Conservation (phyloP, 2,888 invertebrate species). For the Mallateleia sp. region DNA sequence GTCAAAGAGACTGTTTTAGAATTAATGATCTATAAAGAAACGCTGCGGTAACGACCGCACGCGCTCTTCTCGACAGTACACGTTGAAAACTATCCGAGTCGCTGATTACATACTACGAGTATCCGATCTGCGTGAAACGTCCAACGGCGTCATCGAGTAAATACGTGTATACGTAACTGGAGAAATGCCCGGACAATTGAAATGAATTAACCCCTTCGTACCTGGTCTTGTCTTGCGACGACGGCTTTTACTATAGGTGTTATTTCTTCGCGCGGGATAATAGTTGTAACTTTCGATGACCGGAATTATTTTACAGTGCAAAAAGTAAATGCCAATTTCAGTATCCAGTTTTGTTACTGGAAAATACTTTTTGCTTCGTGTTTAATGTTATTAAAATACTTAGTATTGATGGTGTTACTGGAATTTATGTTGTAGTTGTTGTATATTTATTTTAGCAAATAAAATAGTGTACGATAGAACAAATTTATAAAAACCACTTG, state of each 20-base stretch:
- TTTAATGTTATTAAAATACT: slow-evolving; percentile 25
- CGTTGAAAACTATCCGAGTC: slow-evolving; percentile 78
- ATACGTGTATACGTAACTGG: slow-evolving; percentile 66
- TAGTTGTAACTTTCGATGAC: slow-evolving; percentile 38
- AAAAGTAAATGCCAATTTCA: slow-evolving; percentile 57
- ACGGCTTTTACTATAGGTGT: slow-evolving; percentile 51
- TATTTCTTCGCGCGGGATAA: slow-evolving; percentile 61
- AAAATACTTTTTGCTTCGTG: slow-evolving; percentile 39
- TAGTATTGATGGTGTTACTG: neutral
- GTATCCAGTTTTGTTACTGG: slow-evolving; percentile 36
- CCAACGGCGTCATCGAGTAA: slow-evolving; percentile 69
- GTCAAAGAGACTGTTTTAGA: slow-evolving; percentile 83
- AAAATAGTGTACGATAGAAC: too few relatives aligned
- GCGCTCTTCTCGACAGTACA: slow-evolving; percentile 75
- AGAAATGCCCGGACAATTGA: slow-evolving; percentile 72
- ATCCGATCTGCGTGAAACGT: slow-evolving; percentile 76
- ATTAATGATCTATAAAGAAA: slow-evolving; percentile 86
- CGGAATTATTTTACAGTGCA: slow-evolving; percentile 62
- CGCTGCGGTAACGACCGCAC: slow-evolving; percentile 83
- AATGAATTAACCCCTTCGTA: slow-evolving; percentile 65
- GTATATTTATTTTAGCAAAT: too few relatives aligned
- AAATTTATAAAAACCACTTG: too few relatives aligned
- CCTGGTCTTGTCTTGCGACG: slow-evolving; percentile 48
- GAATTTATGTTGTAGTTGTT: too few relatives aligned
- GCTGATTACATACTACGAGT: slow-evolving; percentile 77